phyloP scores from a whole-genome alignment of 2,888 invertebrate species.

The Conchocele bisecta region DNA sequence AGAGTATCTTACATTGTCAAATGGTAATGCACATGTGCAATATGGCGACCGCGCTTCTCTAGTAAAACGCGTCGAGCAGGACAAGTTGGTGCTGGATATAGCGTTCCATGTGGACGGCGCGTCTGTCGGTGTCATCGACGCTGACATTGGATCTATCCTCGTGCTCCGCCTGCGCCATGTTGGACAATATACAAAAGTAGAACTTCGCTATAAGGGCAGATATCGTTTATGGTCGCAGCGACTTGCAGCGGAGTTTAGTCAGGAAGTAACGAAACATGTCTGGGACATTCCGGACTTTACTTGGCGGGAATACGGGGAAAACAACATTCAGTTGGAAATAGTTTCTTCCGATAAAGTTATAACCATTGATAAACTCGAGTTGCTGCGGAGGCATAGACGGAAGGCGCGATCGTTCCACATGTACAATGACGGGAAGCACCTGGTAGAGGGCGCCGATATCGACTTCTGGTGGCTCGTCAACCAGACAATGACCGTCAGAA shows the following conservation, averaged over 20 bases:
- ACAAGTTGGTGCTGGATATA: conserved; percentile 17
- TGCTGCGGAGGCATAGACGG: conserved; percentile 7
- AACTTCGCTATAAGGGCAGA: conserved; percentile 14
- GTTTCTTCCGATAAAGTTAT: conserved; percentile 7
- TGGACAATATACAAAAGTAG: conserved; percentile 1
- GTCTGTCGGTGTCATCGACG: conserved; percentile 19
- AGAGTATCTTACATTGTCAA: conserved; percentile 13
- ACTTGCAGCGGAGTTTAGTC: background rate
- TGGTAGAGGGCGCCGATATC: conserved; percentile 35
- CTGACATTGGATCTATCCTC: conserved; percentile 29
- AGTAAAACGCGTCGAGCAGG: conserved; percentile 8
- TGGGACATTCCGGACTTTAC: conserved; percentile 38
- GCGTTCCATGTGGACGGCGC: conserved; percentile 19
- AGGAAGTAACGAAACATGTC: background rate
- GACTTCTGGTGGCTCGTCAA: conserved; percentile 55
- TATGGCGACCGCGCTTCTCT: conserved; percentile 31
- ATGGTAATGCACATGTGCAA: conserved; percentile 23
- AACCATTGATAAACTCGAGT: conserved; percentile 24
- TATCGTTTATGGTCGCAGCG: conserved; percentile 5
- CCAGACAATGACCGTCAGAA: conserved; percentile 48
- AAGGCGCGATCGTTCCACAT: conserved; percentile 25
- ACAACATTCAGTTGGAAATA: conserved; percentile 16
- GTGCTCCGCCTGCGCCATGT: conserved; percentile 5
- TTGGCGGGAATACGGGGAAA: conserved; percentile 19
- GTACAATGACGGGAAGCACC: conserved; percentile 24